A percentile compares a stretch with the other conserved stretches of the same genome.
These are phyloP conservation scores for Peromyscus eremicus DNA, from an alignment of 2,797 vertebrate species.

Conservation along the genomic window DNA sequence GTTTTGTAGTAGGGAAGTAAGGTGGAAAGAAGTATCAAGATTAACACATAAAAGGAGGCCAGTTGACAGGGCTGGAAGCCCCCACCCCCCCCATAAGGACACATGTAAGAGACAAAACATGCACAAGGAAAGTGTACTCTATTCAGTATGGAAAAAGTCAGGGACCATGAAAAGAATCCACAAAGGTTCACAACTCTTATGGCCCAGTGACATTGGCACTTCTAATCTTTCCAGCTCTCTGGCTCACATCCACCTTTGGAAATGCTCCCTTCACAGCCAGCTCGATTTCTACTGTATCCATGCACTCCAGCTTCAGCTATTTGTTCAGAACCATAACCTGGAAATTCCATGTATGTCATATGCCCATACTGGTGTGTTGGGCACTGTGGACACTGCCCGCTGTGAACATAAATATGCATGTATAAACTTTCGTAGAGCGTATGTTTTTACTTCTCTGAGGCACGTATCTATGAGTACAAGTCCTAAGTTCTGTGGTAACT, in stretches of 20 bases:
- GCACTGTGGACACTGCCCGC: background rate
- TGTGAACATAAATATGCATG: background rate
- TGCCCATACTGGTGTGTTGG: background rate
- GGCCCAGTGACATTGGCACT: rapidly evolving
- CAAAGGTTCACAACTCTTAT: background rate
- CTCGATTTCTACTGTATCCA: background rate
- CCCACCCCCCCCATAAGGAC: background rate
- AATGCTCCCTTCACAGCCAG: background rate
- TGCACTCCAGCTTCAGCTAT: background rate
- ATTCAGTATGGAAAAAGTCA: background rate
- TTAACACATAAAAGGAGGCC: background rate
- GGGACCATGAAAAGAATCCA: background rate
- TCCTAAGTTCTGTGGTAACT: background rate
- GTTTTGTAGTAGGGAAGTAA: background rate
- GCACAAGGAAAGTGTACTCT: background rate
- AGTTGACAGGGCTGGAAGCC: background rate
- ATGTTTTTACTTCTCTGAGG: background rate
- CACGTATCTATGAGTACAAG: background rate
- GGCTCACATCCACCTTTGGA: background rate
- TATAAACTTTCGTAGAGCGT: background rate
- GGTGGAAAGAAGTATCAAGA: background rate
- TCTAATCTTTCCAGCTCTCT: background rate
- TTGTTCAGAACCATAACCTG: background rate
- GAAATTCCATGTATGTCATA: background rate
- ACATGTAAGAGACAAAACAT: background rate